A percentile compares a stretch with the other conserved stretches of the same genome.
Evolutionary conservation across 53 echinoderm and acorn worm species (phyloP).

Genomic region (Pentamera pediparva): DNA sequence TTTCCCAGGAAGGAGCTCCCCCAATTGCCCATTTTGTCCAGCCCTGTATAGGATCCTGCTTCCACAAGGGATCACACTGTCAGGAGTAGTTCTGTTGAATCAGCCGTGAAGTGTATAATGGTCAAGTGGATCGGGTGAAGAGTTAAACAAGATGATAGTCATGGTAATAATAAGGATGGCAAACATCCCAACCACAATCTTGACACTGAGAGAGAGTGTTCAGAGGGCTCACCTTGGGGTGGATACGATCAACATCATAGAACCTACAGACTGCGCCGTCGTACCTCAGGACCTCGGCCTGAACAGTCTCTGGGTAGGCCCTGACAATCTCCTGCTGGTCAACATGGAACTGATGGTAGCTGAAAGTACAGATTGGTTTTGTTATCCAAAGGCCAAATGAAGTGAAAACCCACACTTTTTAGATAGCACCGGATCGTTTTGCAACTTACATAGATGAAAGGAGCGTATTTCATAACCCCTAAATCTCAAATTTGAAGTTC

Average conservation of each 20-base stretch:
- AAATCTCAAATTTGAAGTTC: neutral
- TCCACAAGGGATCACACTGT: too few species aligned
- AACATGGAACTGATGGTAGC: constrained; percentile 72
- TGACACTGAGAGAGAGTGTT: too few species aligned
- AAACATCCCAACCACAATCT: too few species aligned
- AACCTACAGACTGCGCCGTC: constrained; percentile 78
- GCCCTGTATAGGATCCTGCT: too few species aligned
- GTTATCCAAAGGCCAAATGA: neutral
- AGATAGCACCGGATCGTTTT: neutral
- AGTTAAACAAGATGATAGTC: neutral
- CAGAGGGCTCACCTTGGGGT: constrained; percentile 84
- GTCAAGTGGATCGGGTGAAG: too few species aligned
- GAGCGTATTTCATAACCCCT: neutral
- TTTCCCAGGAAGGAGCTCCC: too few species aligned
- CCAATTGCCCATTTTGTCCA: too few species aligned
- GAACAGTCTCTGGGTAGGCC: constrained; percentile 75
- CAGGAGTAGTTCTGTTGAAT: too few species aligned
- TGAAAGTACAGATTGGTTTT: too few species aligned
- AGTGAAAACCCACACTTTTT: neutral
- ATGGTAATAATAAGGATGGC: neutral
- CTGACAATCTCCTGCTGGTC: constrained; percentile 71
- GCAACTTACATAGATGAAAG: neutral
- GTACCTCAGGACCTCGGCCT: constrained; percentile 66
- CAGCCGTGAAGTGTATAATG: too few species aligned
- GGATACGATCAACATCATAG: constrained; percentile 65